Evolutionary conservation across 1,140 invertebrate genomes (phyloP), one percentile per base, ranked within the genome.

Genomic region (Drosophila carrolli): DNA sequence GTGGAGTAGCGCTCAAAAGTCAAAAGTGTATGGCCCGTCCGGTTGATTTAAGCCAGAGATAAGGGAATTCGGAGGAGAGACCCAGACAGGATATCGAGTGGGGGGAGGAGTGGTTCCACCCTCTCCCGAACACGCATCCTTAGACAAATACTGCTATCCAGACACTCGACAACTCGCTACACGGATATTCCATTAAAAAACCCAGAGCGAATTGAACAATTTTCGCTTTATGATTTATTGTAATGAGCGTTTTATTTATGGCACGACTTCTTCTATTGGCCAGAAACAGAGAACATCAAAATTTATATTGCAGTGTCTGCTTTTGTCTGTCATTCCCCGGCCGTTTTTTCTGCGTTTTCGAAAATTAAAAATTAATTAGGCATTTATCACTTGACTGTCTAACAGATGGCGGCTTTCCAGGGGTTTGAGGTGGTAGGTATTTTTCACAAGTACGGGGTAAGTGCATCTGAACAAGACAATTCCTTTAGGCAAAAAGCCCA

Each of bases 321-420:
- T 44, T 23, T 74, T 62, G 54, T 50, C 44, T 32, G 48, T 54
- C 13, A 23, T 48, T 83, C 57, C 60, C 74, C 61, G 54, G 14
- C 35, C 19, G 47, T 13, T 53, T 71, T 71, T 63, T 88, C n/a
- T 35, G 48, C 48, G 66, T 77, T 85, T 90, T 84, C 37, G 50
- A 65, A 85, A 86, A 89, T 90, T 90, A 90, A 90, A 90, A 90
- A 90, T 90, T 90, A 90, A 90, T 90, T 90, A 89, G 81, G 85
- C 84, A 89, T 89, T 89, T 89, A 89, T 89, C 85, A 89, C 83
- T 63, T 57, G 59, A 44, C 47, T 58, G 48, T 78, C 60, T 61
- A 97, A 46, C 73, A 77, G 74, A 77, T 77, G 74, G 74, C 74
- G n/a, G 19, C 27, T 19, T 50, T 54, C 43, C 7, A 13, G 11